A percentile compares a stretch with the other conserved stretches of the same genome.
These are phyloP conservation scores for Anoura caudifer DNA, from an alignment of 2,113 vertebrate genomes.

Conservation along the genomic window DNA sequence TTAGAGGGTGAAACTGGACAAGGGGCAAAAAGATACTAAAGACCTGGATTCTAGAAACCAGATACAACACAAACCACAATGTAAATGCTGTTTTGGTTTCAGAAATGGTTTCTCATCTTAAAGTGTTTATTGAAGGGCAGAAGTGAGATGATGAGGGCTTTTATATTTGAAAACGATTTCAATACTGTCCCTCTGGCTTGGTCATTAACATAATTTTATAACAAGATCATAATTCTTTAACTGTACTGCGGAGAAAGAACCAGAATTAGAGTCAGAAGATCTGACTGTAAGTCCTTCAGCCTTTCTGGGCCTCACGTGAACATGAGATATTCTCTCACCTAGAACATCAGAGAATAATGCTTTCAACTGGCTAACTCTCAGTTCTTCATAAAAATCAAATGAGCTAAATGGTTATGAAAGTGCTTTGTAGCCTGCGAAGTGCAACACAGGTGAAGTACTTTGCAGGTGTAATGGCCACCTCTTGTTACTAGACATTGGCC, in stretches of 20 bases:
- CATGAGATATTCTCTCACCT: not conserved
- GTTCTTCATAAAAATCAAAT: conserved; percentile 18
- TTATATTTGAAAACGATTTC: not conserved
- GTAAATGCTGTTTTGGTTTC: conserved; percentile 41
- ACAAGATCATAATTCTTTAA: not conserved
- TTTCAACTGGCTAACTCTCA: not conserved
- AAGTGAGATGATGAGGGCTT: not conserved
- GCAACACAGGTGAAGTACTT: not conserved
- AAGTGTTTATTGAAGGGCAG: not conserved
- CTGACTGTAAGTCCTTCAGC: not conserved
- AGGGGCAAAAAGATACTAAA: not conserved
- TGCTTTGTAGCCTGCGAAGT: not conserved
- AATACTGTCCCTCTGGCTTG: not conserved
- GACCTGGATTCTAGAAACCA: conserved; percentile 27
- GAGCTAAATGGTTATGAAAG: not conserved
- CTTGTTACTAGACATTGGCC: not conserved
- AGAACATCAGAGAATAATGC: not conserved
- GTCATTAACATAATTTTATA: not conserved
- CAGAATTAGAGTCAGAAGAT: not conserved
- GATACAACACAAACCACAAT: not conserved
- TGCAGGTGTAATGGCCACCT: not conserved
- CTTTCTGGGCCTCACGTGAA: not conserved
- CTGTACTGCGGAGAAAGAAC: not conserved
- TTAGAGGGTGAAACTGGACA: not conserved
- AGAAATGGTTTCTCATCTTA: not conserved